Evolutionary conservation across 2,888 invertebrate genomes (phyloP).

Genomic region (Diloba caeruleocephala): DNA sequence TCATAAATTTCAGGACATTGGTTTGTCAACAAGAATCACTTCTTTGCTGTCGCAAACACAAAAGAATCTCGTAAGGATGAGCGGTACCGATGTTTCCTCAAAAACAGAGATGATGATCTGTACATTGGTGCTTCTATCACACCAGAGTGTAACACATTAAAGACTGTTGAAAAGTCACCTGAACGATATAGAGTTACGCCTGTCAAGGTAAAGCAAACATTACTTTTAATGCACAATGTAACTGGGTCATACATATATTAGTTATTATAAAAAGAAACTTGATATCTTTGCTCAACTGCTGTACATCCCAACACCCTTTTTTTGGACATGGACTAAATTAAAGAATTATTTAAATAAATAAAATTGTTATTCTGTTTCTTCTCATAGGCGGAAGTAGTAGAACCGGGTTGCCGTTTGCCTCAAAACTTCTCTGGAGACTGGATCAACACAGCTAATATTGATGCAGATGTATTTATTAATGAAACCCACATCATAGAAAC

Average conservation of each 20-base stretch:
- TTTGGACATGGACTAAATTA: too few species aligned
- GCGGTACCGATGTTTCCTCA: constrained; percentile 97
- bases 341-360: too few species aligned
- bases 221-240: too few species aligned
- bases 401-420: constrained; percentile 97
- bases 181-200: constrained; percentile 96
- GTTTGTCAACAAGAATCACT: constrained; percentile 98
- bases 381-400: constrained; percentile 94
- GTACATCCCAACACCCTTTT: too few species aligned
- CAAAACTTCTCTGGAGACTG: constrained; percentile 98
- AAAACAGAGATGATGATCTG: constrained; percentile 97
- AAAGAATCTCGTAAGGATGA: constrained; percentile 98
- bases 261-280: too few species aligned
- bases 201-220: constrained; percentile 85
- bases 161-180: constrained; percentile 97
- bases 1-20: constrained; percentile 91
- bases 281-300: too few species aligned
- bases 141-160: constrained; percentile 97
- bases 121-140: constrained; percentile 98
- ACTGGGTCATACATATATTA: too few species aligned
- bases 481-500: constrained; percentile 99
- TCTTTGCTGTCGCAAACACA: constrained; percentile 98
- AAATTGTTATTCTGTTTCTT: not conserved
- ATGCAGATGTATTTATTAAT: constrained; percentile 97
- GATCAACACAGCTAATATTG: constrained; percentile 99